Evolutionary conservation across 2,113 vertebrate genomes (phyloP).

Genomic region (Pedionomus torquatus): DNA sequence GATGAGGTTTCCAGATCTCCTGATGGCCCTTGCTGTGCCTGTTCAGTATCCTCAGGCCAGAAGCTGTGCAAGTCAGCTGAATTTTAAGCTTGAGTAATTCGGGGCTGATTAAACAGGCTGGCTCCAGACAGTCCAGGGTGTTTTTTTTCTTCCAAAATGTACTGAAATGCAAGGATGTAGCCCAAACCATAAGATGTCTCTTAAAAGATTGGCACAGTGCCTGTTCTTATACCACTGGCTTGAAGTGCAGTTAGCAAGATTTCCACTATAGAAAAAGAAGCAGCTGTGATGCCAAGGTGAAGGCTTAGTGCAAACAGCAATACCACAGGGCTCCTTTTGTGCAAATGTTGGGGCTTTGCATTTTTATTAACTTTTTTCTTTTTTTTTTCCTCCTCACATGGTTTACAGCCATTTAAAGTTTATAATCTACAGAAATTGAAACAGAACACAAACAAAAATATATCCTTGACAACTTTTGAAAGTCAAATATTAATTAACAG

Average conservation of each 20-base stretch:
- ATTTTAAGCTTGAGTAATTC: conserved; percentile 59
- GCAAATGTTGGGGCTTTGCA: conserved; percentile 77
- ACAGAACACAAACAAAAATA: conserved; percentile 83
- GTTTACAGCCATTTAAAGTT: conserved; percentile 81
- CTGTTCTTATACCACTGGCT: conserved; percentile 29
- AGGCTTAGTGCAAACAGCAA: conserved; percentile 54
- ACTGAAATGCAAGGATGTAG: conserved; percentile 39
- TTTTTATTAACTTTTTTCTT: conserved; percentile 80
- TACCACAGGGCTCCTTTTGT: conserved; percentile 68
- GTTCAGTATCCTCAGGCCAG: conserved; percentile 36
- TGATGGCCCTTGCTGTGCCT: conserved; percentile 24
- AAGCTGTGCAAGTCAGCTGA: conserved; percentile 59
- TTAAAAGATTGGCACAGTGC: conserved; percentile 27
- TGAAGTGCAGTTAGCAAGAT: neutral
- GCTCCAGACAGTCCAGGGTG: conserved; percentile 55
- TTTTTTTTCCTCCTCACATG: conserved; percentile 63
- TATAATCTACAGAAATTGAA: conserved; percentile 82
- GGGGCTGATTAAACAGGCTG: conserved; percentile 48
- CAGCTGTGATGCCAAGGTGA: neutral
- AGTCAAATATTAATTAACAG: conserved; percentile 77
- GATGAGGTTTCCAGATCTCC: conserved; percentile 25
- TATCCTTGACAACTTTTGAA: conserved; percentile 79
- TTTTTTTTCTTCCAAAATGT: neutral
- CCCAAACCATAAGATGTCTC: conserved; percentile 54
- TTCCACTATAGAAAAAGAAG: neutral